Conservation (phyloP, 2,797 vertebrate genomes). For the Enteromius treurensis region DNA sequence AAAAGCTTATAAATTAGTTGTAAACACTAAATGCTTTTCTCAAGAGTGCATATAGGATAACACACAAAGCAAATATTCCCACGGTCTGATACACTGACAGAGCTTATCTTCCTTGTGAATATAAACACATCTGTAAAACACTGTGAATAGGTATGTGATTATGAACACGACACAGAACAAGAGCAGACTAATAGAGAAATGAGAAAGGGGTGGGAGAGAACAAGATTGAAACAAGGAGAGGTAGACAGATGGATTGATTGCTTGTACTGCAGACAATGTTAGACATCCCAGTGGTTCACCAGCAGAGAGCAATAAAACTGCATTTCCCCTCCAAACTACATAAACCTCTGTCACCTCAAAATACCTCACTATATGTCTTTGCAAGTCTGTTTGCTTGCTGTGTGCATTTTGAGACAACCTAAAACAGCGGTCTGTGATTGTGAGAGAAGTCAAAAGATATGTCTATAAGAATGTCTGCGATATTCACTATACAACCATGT, state of each 20-base stretch:
- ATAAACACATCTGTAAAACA: conserved; percentile 13
- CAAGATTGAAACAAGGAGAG: neutral
- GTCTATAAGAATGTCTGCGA: neutral
- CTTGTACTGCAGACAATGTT: neutral
- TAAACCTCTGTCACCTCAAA: conserved; percentile 11
- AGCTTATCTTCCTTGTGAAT: neutral
- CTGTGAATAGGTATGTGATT: neutral
- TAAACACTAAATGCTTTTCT: neutral
- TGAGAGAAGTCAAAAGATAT: neutral
- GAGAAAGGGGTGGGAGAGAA: neutral
- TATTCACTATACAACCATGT: neutral
- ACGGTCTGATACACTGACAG: neutral
- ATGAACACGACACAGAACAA: conserved; percentile 23
- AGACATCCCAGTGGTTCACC: neutral
- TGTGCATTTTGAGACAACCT: neutral
- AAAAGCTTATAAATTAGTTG: neutral
- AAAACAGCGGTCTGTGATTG: conserved; percentile 1
- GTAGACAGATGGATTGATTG: neutral
- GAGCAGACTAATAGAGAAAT: neutral
- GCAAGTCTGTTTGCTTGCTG: neutral
- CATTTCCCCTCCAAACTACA: neutral
- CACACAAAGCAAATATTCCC: neutral
- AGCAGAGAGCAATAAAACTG: conserved; percentile 31
- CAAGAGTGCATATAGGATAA: neutral
- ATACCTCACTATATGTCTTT: conserved; percentile 4